Percentiles rank a stretch among this genome's conserved stretches.
phyloP scores from a whole-genome alignment of 1,140 invertebrate genomes.

The Tribolium madens region DNA sequence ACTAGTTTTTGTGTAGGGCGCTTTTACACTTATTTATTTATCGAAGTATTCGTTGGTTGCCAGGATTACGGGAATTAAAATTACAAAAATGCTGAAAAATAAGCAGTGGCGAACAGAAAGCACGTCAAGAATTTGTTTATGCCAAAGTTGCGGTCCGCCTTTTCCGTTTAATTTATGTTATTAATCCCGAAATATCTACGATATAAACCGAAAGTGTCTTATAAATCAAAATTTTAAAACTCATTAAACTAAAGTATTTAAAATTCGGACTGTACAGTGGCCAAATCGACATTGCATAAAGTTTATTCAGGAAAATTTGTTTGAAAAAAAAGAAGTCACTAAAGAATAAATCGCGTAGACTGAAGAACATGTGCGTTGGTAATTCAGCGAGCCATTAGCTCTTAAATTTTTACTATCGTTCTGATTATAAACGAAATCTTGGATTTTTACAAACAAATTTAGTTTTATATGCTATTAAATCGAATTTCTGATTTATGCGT shows the following conservation, averaged over 20 bases:
- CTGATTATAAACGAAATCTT: slow-evolving; percentile 50
- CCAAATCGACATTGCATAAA: not conserved
- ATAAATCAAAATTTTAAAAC: slow-evolving; percentile 37
- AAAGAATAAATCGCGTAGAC: too few species aligned
- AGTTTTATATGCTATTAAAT: slow-evolving; percentile 52
- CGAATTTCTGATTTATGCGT: slow-evolving; percentile 50
- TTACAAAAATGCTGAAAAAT: not conserved
- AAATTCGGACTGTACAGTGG: not conserved
- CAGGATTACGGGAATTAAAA: too few species aligned
- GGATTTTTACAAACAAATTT: slow-evolving; percentile 51
- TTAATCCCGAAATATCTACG: slow-evolving; percentile 22
- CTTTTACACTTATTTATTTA: too few species aligned
- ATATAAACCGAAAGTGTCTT: slow-evolving; percentile 31
- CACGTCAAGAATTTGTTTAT: slow-evolving; percentile 7
- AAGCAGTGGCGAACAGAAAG: not conserved
- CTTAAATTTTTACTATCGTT: slow-evolving; percentile 45
- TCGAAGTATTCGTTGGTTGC: too few species aligned
- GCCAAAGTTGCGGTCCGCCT: slow-evolving; percentile 11
- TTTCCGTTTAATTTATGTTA: slow-evolving; percentile 26
- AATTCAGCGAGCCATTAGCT: slow-evolving; percentile 50
- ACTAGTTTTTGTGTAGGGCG: too few species aligned
- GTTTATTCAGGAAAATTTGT: slow-evolving; percentile 17
- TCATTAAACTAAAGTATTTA: slow-evolving; percentile 18
- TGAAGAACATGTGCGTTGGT: slow-evolving; percentile 47
- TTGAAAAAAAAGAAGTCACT: not conserved